Evolutionary conservation across 2,113 vertebrate genomes (phyloP).

Genomic region (Actinemys pallida): DNA sequence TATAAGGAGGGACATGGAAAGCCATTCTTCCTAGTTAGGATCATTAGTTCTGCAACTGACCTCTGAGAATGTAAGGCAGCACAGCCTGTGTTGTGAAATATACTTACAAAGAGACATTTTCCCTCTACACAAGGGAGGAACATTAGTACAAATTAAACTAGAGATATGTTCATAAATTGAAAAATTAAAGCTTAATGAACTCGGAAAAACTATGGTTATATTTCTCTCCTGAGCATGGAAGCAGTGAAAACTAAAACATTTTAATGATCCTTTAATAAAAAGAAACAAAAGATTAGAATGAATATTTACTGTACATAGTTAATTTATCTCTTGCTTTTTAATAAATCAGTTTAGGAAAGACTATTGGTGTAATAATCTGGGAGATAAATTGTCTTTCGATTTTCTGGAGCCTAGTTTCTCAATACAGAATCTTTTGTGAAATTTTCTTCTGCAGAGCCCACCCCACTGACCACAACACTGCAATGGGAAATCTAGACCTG

Average conservation of each 20-base stretch:
- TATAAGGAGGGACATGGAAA: neutral
- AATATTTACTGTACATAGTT: neutral
- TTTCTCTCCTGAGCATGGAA: neutral
- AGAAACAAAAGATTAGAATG: neutral
- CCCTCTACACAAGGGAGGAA: neutral
- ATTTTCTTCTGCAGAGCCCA: neutral
- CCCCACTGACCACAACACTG: fast-evolving
- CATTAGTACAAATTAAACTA: conserved; percentile 25
- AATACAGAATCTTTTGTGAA: neutral
- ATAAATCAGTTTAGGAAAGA: neutral
- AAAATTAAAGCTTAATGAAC: conserved; percentile 39
- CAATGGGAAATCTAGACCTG: neutral
- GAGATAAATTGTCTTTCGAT: neutral
- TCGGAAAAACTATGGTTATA: neutral
- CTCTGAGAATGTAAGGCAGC: neutral
- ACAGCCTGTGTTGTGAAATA: neutral
- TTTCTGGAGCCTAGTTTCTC: neutral
- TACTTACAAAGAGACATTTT: neutral
- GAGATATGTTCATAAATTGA: neutral
- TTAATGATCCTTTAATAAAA: neutral
- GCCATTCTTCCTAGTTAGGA: neutral
- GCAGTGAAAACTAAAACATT: neutral
- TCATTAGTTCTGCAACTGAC: neutral
- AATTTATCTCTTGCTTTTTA: neutral
- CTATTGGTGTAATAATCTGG: neutral